Base-by-base conservation (phyloP, 2,797 vertebrate genomes). In the Phataginus tricuspis region DNA sequence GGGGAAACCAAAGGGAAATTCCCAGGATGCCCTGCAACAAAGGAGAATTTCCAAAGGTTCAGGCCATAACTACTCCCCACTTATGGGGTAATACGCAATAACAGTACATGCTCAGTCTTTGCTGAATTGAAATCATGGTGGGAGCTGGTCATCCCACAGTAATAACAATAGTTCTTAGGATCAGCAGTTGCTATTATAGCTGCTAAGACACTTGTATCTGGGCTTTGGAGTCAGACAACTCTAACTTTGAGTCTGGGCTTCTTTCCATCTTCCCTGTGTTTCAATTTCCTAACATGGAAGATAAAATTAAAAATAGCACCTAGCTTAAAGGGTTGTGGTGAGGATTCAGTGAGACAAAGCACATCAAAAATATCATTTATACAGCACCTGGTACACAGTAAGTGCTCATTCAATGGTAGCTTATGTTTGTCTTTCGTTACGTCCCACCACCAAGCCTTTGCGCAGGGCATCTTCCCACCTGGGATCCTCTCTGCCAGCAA, bases 1-100 rank as follows among this genome's bases (percentile, higher is more conserved):
- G n/a, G 31, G n/a, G 77, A 90, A 94, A 94, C 49, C 85, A 95
- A 97, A 96, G 55, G 59, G 55, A 95, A 75, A 96, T 94, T 96
- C 90, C 87, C 93, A 92, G 75, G 92, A 85, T 90, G 29, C 39
- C 57, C 39, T 21, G 42, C 55, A 75, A 96, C 74, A 96, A 86
- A 94, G 29, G 82, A 93, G 39, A 68, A 37, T 92, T 97, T 94
- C 71, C 78, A 78, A 96, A 95, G 85, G 82, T 87, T 78, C 45
- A 64, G 66, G 59, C 25, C 34, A 59, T 68, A 94, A 74, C n/a
- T 69, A 37, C 39, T 95, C 84, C 51, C 25, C 18, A 63, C 57
- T 90, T 95, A 53, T 15, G 68, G 92, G 69, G 94, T 74, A 71
- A 74, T 61, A 69, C 45, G 79, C 94, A 85, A 92, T 86, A 96